These are phyloP conservation scores for Andrena marginata DNA, from an alignment of 2,888 invertebrate genomes.

Conservation along the genomic window DNA sequence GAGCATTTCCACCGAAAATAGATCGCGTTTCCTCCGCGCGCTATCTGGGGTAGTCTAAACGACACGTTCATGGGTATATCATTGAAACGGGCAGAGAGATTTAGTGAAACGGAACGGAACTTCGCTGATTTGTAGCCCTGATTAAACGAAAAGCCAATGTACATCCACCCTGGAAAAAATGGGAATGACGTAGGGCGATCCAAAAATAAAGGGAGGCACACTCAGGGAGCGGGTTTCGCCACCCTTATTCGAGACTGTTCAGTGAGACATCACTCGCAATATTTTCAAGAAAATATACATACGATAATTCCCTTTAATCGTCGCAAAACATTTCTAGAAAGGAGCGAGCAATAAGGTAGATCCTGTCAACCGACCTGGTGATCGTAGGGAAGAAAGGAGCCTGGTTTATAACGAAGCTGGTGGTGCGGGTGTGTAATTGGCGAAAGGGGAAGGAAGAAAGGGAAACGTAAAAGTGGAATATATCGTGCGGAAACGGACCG, in stretches of 20 bases:
- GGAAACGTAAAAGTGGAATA: conserved; percentile 24
- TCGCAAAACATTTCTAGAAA: too few species aligned
- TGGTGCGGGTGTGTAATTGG: conserved; percentile 17
- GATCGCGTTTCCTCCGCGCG: background rate
- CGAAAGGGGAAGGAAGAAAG: conserved; percentile 2
- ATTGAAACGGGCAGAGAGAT: background rate
- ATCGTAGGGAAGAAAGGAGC: background rate
- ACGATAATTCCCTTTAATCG: too few species aligned
- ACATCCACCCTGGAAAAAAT: too few species aligned
- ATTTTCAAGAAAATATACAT: too few species aligned
- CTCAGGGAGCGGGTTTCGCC: background rate
- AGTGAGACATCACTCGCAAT: too few species aligned
- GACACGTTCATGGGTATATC: background rate
- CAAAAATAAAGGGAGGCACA: background rate
- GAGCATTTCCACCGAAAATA: background rate
- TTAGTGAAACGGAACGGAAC: too few species aligned
- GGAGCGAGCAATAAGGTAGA: background rate
- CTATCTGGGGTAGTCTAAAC: background rate
- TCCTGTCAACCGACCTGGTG: background rate
- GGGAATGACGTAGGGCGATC: too few species aligned
- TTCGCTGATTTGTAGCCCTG: too few species aligned
- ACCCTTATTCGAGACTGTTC: too few species aligned
- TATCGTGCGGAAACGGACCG: conserved; percentile 10
- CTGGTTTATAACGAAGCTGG: background rate
- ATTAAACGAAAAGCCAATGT: too few species aligned